Evolutionary conservation across 2,113 vertebrate genomes (phyloP).

Genomic region (Cettia cetti): DNA sequence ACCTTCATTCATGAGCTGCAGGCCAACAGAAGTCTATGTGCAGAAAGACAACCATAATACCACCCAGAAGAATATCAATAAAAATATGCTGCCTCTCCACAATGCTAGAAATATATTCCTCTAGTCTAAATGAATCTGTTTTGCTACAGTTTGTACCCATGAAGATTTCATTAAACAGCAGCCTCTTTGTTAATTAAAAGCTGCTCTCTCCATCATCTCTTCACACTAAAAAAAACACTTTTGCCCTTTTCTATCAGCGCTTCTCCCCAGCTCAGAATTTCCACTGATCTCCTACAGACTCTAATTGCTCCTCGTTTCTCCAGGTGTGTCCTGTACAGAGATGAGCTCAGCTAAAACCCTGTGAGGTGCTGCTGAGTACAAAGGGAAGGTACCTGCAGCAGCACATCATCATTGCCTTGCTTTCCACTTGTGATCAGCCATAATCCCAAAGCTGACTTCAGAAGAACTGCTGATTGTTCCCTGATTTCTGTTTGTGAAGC

Average conservation of each 20-base stretch:
- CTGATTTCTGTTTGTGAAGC: not conserved
- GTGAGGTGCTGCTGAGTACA: not conserved
- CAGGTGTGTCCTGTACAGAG: not conserved
- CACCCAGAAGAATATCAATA: not conserved
- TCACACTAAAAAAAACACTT: fast-evolving
- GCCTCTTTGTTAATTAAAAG: not conserved
- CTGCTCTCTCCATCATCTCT: not conserved
- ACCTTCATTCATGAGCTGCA: not conserved
- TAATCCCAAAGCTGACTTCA: not conserved
- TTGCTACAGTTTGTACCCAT: not conserved
- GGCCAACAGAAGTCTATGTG: not conserved
- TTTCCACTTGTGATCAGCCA: not conserved
- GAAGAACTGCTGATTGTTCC: not conserved
- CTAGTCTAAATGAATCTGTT: not conserved
- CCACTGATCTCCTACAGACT: not conserved
- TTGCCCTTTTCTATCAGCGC: not conserved
- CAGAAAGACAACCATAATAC: not conserved
- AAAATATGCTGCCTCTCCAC: not conserved
- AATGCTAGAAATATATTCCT: not conserved
- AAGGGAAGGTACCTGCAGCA: not conserved
- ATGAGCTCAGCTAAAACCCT: not conserved
- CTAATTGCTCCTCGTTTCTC: not conserved
- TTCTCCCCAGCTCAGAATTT: not conserved
- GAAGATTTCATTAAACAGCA: not conserved
- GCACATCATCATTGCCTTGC: not conserved